Percentiles rank a stretch among this genome's conserved stretches.
These are phyloP conservation scores for Phortica variegata DNA, from an alignment of 1,140 invertebrate species.

Conservation along the genomic window DNA sequence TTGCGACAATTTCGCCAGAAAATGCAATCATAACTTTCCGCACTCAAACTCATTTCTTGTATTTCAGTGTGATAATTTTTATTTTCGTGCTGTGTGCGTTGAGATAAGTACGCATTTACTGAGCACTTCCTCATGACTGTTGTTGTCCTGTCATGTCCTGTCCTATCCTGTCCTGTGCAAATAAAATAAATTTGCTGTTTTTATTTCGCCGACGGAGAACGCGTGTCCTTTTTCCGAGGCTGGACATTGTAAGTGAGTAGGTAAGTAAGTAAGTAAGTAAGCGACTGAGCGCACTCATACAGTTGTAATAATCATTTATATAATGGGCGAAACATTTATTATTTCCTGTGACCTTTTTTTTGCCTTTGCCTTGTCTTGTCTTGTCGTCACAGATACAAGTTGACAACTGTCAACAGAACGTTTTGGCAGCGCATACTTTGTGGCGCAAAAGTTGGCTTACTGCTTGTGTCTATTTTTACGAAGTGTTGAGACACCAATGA, in stretches of 20 bases:
- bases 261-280: slow-evolving; percentile 4
- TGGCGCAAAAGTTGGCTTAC: no score
- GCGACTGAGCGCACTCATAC: neutral
- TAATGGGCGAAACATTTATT: slow-evolving; percentile 46
- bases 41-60: slow-evolving; percentile 23
- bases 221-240: slow-evolving; percentile 11
- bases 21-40: slow-evolving; percentile 41
- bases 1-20: slow-evolving; percentile 6
- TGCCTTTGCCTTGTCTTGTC: neutral
- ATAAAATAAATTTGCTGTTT: slow-evolving; percentile 44
- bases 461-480: no score
- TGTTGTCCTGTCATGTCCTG: neutral
- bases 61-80: slow-evolving; percentile 53
- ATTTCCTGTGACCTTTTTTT: slow-evolving; percentile 34
- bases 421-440: neutral
- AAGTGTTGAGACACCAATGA: slow-evolving; percentile 20
- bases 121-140: no score
- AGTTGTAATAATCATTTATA: slow-evolving; percentile 48
- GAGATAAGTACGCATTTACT: slow-evolving; percentile 13
- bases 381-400: no score
- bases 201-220: slow-evolving; percentile 24
- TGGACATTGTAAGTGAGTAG: no score
- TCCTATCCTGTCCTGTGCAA: slow-evolving; percentile 25
- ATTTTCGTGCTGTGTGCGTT: slow-evolving; percentile 16
- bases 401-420: neutral